Percentiles rank a stretch among this genome's conserved stretches.
phyloP scores from a whole-genome alignment of 2,888 invertebrate species.

The Drosophila maculinotata region DNA sequence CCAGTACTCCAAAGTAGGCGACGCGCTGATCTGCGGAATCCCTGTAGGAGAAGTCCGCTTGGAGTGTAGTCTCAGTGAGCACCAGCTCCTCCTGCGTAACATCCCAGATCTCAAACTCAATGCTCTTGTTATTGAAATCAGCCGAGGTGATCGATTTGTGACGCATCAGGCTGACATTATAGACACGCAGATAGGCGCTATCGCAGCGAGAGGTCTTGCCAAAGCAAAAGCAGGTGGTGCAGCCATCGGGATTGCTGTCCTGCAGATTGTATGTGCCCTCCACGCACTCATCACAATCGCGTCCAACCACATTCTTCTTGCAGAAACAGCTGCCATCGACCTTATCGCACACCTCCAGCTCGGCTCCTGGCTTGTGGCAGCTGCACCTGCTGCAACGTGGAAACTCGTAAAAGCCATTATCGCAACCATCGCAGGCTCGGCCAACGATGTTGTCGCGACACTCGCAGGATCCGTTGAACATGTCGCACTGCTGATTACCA shows the following conservation, averaged over 20 bases:
- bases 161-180: conserved; percentile 83
- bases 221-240: conserved; percentile 98
- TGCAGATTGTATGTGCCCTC: conserved; percentile 96
- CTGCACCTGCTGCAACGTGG: conserved; percentile 95
- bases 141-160: conserved; percentile 79
- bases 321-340: conserved; percentile 89
- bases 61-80: conserved; percentile 83
- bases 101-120: conserved; percentile 81
- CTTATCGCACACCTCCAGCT: conserved; percentile 94
- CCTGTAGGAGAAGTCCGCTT: conserved; percentile 81
- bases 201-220: conserved; percentile 94
- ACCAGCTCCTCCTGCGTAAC: conserved; percentile 75
- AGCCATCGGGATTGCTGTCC: conserved; percentile 93
- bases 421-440: conserved; percentile 94
- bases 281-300: conserved; percentile 93
- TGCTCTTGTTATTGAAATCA: conserved; percentile 66
- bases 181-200: conserved; percentile 89
- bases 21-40: conserved; percentile 78
- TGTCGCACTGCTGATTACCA: conserved; percentile 94
- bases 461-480: conserved; percentile 92
- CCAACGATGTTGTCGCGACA: conserved; percentile 95
- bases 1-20: conserved; percentile 84
- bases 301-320: conserved; percentile 90
- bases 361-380: conserved; percentile 93
- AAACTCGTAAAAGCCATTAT: conserved; percentile 93